Evolutionary conservation across 2,797 vertebrate species (phyloP), one percentile per base, ranked within the genome.

Genomic region (Gymnopithys bicolor): DNA sequence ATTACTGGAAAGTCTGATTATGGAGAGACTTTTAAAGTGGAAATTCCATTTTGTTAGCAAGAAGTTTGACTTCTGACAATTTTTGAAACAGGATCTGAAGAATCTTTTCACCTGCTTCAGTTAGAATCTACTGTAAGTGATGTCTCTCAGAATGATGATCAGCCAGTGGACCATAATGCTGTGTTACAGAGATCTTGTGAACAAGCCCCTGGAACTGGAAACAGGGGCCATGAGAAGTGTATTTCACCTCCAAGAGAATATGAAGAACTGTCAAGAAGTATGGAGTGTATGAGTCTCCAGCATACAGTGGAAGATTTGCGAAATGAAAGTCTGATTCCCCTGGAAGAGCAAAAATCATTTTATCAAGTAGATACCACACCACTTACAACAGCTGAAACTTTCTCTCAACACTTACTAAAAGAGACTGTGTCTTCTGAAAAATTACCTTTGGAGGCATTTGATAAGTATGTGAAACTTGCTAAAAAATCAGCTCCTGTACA

Each of bases 121-220:
- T 94, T 98, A 18, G 98, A 99, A 77, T 89, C 96, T 75, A 96
- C 98, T 21, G 95, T 97, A 59, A 98, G 97, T 2, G 96, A 98
- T 43, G 96, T 69, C 1, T 90, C 60, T 76, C 91, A 4, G 94
- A 97, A 62, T 48, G 56, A 53, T 94, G 84, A 94, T 43, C 58
- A 89, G 60, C 83, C 93, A 22, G 82, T 30, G 28, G 77, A 82
- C 66, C 16, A 52, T 25, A 35, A 35, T 17, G 33, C 58, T 46
- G 17, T 71, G 25, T 92, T 90, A 41, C 96, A 97, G 64, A 74
- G n/a, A 30, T 32, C 22, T 37, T 97, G 94, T 13, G 95, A 94
- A 11, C 96, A 98, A 67, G 68, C 8, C 19, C 45, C 96, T 27
- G 95, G 97, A 91, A 69, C 48, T 46, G 86, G 35, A 93, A 97